These are phyloP conservation scores for Ailuropoda melanoleuca DNA, from an alignment of 2,113 vertebrate species.

Conservation along the genomic window DNA sequence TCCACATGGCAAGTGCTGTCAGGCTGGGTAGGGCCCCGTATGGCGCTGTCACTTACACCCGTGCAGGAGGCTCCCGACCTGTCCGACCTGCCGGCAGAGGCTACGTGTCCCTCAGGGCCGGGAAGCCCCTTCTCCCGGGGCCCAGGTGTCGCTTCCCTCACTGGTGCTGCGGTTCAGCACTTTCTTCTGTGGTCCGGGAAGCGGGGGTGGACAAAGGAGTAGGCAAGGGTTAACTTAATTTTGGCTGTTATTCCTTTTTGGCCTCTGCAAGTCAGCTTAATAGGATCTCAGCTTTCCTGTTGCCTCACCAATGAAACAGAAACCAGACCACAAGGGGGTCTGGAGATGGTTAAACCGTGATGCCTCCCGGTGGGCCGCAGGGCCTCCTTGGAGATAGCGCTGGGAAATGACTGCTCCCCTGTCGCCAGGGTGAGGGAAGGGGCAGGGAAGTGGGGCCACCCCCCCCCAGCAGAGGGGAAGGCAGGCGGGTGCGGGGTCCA, in stretches of 20 bases:
- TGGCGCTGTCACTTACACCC: neutral
- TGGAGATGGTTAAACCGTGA: constrained; percentile 73
- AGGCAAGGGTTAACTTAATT: constrained; percentile 54
- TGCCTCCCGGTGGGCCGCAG: constrained; percentile 41
- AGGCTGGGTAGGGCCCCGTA: fast-evolving
- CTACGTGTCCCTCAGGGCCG: neutral
- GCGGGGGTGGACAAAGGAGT: neutral
- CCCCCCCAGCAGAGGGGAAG: neutral
- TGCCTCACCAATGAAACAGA: constrained; percentile 57
- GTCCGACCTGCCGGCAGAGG: neutral
- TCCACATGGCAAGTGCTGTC: fast-evolving
- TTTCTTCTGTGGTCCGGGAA: neutral
- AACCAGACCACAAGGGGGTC: constrained; percentile 24
- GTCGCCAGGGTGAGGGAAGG: neutral
- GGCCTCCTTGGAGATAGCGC: neutral
- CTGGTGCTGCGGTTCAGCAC: neutral
- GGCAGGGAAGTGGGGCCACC: neutral
- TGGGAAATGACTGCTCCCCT: neutral
- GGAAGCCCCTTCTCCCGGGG: neutral
- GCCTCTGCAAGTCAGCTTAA: constrained; percentile 61
- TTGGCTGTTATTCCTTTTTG: constrained; percentile 57
- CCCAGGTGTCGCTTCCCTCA: neutral
- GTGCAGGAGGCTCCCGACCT: neutral
- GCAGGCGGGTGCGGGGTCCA: neutral
- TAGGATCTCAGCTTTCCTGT: constrained; percentile 65